A percentile compares a stretch with the other conserved stretches of the same genome.
Evolutionary conservation across 2,888 invertebrate species (phyloP).

Genomic region (Idaea straminata): DNA sequence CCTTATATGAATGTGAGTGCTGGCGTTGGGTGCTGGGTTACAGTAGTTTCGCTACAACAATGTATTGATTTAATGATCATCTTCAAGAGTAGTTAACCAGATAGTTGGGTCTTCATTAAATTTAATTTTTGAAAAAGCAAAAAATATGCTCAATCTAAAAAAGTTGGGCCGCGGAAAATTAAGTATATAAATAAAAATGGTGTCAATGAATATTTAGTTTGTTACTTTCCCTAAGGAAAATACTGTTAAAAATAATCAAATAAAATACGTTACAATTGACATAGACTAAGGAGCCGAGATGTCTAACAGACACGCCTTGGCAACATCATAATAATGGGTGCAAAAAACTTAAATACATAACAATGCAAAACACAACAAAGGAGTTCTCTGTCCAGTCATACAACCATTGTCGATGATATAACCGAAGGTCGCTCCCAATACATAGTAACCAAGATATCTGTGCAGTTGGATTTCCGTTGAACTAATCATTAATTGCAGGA

Average conservation of each 20-base stretch:
- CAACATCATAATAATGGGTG: constrained; percentile 16
- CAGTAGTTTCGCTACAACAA: constrained; percentile 5
- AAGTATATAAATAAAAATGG: too few species aligned
- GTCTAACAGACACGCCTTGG: constrained; percentile 18
- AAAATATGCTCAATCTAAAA: too few species aligned
- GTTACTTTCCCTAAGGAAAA: too few species aligned
- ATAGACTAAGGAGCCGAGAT: constrained; percentile 10
- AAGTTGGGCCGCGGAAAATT: too few species aligned
- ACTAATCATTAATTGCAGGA: background rate
- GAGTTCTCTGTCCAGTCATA: constrained; percentile 22
- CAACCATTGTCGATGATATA: constrained; percentile 23
- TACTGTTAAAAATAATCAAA: too few species aligned
- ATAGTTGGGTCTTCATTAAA: background rate
- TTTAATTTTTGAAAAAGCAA: too few species aligned
- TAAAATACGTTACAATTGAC: constrained; percentile 3
- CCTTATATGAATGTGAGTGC: constrained; percentile 8
- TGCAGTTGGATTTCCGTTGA: constrained; percentile 10
- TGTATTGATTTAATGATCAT: constrained; percentile 1
- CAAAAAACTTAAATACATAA: constrained; percentile 18
- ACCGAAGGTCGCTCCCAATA: constrained; percentile 22
- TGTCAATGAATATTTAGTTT: too few species aligned
- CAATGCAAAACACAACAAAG: constrained; percentile 25
- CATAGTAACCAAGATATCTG: background rate
- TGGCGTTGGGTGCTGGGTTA: background rate
- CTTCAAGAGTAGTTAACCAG: constrained; percentile 4